These are phyloP conservation scores for Patiria miniata DNA, from an alignment of 35 echinoderm and acorn worm species.

Conservation along the genomic window DNA sequence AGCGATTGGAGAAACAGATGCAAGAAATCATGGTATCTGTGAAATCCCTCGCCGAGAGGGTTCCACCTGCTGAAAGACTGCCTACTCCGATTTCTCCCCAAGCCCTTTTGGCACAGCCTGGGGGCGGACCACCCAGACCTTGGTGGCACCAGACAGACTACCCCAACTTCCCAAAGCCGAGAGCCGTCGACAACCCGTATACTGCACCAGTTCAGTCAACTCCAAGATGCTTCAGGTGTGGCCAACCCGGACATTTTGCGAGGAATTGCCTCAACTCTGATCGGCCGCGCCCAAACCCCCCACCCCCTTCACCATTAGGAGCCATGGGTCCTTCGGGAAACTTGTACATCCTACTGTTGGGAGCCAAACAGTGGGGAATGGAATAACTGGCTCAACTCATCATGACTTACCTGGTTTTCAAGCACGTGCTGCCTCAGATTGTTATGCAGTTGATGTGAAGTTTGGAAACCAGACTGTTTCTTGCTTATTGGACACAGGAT, in stretches of 20 bases:
- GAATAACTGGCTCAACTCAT: not conserved
- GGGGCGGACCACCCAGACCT: not conserved
- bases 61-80: too few relatives aligned
- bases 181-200: too few relatives aligned
- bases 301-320: not conserved
- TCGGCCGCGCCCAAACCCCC: too few relatives aligned
- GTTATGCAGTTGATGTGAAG: not conserved
- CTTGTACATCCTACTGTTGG: not conserved
- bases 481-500: not conserved
- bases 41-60: not conserved
- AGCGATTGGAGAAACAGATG: not conserved
- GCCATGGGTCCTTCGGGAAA: not conserved
- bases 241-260: not conserved
- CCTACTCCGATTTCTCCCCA: too few relatives aligned
- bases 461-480: not conserved
- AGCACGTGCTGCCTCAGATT: not conserved
- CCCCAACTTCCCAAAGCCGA: too few relatives aligned
- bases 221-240: not conserved
- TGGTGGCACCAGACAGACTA: not conserved
- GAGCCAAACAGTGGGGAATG: not conserved
- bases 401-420: not conserved
- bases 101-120: too few relatives aligned
- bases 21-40: not conserved
- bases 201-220: too few relatives aligned
- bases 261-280: too few relatives aligned